Percentiles rank a stretch among this genome's conserved stretches.
These are phyloP conservation scores for Fragum sueziense DNA, from an alignment of 2,888 invertebrate genomes.

Conservation along the genomic window DNA sequence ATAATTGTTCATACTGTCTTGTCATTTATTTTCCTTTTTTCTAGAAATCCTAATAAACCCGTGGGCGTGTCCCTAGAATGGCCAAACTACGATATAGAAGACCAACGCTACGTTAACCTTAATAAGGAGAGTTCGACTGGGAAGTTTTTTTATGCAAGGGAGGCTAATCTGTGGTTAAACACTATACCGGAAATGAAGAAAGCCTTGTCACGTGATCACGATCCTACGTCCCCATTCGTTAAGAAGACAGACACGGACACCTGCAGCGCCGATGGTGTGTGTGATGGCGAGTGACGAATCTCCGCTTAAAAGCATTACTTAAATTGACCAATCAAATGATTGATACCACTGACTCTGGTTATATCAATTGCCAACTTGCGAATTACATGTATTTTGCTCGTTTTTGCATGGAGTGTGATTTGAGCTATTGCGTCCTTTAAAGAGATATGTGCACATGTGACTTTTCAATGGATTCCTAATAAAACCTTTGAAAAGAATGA, in stretches of 20 bases:
- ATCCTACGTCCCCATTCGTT: constrained; percentile 4
- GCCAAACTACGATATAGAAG: neutral
- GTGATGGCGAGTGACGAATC: neutral
- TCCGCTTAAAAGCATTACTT: too few relatives aligned
- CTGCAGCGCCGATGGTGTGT: neutral
- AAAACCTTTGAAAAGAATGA: too few relatives aligned
- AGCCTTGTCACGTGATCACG: neutral
- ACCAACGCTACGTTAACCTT: neutral
- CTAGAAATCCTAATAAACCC: constrained; percentile 2
- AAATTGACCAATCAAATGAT: too few relatives aligned
- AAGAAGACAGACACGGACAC: neutral
- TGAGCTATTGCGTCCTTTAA: too few relatives aligned
- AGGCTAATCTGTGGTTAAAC: constrained; percentile 10
- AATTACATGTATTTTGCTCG: too few relatives aligned
- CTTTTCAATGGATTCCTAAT: too few relatives aligned
- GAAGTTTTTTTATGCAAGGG: neutral
- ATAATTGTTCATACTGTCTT: too few relatives aligned
- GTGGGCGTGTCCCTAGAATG: neutral
- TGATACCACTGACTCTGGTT: too few relatives aligned
- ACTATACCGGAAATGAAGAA: constrained; percentile 8
- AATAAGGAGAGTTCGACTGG: neutral
- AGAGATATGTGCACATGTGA: too few relatives aligned
- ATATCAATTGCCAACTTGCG: too few relatives aligned
- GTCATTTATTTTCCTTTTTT: neutral
- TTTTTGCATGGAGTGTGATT: too few relatives aligned